These are phyloP conservation scores for Montipora capitata DNA, from an alignment of 92 coral and sea anemone genomes.

Conservation along the genomic window DNA sequence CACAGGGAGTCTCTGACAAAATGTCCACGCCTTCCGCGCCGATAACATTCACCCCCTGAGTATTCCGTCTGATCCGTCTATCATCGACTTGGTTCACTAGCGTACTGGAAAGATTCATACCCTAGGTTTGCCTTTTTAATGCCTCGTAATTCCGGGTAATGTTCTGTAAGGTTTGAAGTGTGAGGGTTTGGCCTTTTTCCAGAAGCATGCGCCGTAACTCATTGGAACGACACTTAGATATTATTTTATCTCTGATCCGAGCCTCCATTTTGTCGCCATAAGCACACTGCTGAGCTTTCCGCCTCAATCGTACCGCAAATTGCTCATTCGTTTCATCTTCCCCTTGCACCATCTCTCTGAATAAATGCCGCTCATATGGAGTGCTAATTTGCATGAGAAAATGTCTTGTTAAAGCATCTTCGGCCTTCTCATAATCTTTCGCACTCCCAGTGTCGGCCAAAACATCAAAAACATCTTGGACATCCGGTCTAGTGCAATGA, in stretches of 20 bases:
- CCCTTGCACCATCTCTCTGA: constrained; percentile 52
- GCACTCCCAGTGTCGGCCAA: too few relatives aligned
- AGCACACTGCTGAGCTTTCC: constrained; percentile 43
- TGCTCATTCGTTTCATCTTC: constrained; percentile 35
- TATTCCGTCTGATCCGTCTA: background rate
- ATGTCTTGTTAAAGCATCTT: too few relatives aligned
- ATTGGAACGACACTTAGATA: constrained; percentile 45
- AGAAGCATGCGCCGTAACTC: constrained; percentile 54
- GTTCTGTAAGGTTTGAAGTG: constrained; percentile 27
- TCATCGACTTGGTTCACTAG: constrained; percentile 4
- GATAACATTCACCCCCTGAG: constrained; percentile 32
- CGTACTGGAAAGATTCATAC: constrained; percentile 3
- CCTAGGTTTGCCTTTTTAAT: constrained; percentile 23
- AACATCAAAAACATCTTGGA: too few relatives aligned
- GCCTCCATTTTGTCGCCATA: constrained; percentile 46
- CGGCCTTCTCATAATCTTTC: too few relatives aligned
- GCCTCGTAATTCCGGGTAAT: constrained; percentile 50
- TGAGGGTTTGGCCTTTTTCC: constrained; percentile 52
- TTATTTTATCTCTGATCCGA: constrained; percentile 54
- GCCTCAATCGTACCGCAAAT: constrained; percentile 32
- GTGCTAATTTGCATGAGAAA: too few relatives aligned
- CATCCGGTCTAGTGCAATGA: too few relatives aligned
- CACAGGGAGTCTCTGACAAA: constrained; percentile 39
- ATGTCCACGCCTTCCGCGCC: constrained; percentile 43
- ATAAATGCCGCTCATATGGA: constrained; percentile 36